Percentiles rank a stretch among this genome's conserved stretches.
These are phyloP conservation scores for Yponomeuta sedellus DNA, from an alignment of 2,888 invertebrate species.

Conservation along the genomic window DNA sequence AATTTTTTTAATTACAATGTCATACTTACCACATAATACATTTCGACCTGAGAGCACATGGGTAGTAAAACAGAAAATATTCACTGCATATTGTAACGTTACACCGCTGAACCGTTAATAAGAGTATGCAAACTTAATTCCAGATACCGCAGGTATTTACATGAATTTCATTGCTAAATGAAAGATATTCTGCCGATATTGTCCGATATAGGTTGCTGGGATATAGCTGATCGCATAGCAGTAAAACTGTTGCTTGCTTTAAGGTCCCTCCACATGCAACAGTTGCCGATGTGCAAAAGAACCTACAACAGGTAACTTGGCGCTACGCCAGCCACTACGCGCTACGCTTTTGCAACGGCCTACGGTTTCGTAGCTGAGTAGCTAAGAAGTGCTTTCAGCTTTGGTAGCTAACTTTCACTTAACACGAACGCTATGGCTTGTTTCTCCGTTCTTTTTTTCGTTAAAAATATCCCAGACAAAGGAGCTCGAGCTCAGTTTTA, in stretches of 20 bases:
- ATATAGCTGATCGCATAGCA: no score
- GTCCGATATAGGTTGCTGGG: no score
- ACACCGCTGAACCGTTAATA: no score
- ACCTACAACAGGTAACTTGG: constrained; percentile 70
- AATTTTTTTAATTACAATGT: no score
- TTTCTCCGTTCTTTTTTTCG: not conserved
- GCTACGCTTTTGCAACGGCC: constrained; percentile 45
- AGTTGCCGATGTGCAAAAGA: constrained; percentile 38
- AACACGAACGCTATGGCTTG: constrained; percentile 13
- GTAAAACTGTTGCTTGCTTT: not conserved
- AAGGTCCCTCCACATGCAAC: constrained; percentile 30
- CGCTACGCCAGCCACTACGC: constrained; percentile 44
- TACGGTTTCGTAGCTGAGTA: constrained; percentile 30
- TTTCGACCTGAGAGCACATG: no score
- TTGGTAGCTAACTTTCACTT: constrained; percentile 35
- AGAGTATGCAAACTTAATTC: no score
- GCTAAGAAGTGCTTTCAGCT: constrained; percentile 31
- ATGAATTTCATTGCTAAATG: no score
- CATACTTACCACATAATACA: no score
- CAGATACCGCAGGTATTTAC: no score
- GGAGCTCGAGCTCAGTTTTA: not conserved
- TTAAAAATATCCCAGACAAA: not conserved
- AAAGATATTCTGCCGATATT: no score
- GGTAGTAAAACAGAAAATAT: no score
- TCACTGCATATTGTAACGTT: no score